Evolutionary conservation across 2,888 invertebrate genomes (phyloP).

Genomic region (Galerucella nymphaeae): DNA sequence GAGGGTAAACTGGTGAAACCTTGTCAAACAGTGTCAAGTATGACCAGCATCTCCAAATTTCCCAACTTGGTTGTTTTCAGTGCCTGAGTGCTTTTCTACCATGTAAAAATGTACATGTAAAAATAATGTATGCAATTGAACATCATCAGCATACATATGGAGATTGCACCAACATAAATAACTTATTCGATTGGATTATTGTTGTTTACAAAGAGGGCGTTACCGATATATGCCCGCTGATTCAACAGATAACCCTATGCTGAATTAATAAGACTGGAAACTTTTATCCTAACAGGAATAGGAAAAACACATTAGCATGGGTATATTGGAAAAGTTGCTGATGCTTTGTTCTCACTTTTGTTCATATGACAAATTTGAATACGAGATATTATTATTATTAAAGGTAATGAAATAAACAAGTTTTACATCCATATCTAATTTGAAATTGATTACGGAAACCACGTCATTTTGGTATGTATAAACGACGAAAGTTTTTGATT

Average conservation of each 20-base stretch:
- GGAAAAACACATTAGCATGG: background rate
- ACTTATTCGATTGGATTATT: conserved; percentile 44
- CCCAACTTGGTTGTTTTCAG: background rate
- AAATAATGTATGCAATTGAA: conserved; percentile 37
- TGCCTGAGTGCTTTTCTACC: background rate
- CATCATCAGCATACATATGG: conserved; percentile 41
- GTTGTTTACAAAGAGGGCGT: conserved; percentile 37
- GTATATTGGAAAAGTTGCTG: background rate
- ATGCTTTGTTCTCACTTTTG: background rate
- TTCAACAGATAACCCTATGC: conserved; percentile 6
- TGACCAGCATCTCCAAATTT: background rate
- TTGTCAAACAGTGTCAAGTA: too few relatives aligned
- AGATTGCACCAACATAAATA: conserved; percentile 38
- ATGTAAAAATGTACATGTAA: conserved; percentile 8
- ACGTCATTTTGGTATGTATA: conserved; percentile 3
- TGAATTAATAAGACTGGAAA: background rate
- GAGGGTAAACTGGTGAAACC: too few relatives aligned
- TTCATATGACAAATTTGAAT: conserved; percentile 1
- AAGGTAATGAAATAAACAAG: background rate
- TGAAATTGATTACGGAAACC: conserved; percentile 2
- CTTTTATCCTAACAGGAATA: background rate
- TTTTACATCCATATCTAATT: conserved; percentile 9
- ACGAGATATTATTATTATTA: background rate
- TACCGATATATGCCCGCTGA: conserved; percentile 22
- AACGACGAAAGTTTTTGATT: conserved; percentile 7